Evolutionary conservation across 2,797 vertebrate genomes (phyloP).

Genomic region (Spinus pinus): DNA sequence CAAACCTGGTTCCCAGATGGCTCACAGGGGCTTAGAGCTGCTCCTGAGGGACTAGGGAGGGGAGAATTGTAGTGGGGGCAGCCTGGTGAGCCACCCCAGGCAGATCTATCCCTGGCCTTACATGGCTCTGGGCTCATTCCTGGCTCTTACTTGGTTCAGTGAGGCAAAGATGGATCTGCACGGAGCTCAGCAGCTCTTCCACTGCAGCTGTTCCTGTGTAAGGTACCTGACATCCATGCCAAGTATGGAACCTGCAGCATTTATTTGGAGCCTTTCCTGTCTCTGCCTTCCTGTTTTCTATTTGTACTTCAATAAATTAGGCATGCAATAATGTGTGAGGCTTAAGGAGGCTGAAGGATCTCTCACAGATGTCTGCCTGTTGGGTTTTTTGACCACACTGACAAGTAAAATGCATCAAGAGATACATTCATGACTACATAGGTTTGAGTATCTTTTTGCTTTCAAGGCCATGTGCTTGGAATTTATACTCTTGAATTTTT

Average conservation of each 20-base stretch:
- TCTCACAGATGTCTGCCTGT: not conserved
- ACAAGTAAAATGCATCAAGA: not conserved
- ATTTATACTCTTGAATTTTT: not conserved
- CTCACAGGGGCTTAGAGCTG: not conserved
- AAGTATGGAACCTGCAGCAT: not conserved
- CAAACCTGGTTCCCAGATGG: not conserved
- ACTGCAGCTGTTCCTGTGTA: not conserved
- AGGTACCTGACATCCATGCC: accelerated
- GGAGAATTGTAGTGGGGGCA: not conserved
- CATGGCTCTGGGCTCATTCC: not conserved
- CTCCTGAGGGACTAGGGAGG: not conserved
- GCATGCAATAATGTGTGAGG: not conserved
- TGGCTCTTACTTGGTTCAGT: too few species aligned
- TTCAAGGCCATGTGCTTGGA: not conserved
- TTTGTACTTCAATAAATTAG: not conserved
- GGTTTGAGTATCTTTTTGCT: not conserved
- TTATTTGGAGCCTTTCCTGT: not conserved
- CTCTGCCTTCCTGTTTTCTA: not conserved
- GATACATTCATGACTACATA: not conserved
- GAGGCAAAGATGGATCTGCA: not conserved
- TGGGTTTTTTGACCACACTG: not conserved
- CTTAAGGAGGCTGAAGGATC: not conserved
- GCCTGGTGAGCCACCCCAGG: not conserved
- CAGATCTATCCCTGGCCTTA: not conserved
- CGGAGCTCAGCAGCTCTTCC: not conserved